A percentile compares a stretch with the other conserved stretches of the same genome.
Conservation (phyloP, 1,140 invertebrate species). For the Drosophila sulfurigaster region DNA sequence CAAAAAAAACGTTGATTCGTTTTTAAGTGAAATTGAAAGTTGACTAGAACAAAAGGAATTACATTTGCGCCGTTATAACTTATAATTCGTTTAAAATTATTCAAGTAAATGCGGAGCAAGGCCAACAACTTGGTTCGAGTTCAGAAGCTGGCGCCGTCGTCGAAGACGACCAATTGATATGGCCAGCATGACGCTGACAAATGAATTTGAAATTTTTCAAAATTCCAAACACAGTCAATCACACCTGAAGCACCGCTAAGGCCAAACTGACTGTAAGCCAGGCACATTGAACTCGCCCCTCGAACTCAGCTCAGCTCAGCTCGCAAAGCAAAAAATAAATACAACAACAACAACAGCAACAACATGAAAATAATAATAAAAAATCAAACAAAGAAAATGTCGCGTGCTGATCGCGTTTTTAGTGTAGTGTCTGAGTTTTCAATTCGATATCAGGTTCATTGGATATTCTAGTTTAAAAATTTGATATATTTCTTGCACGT, state of each 20-base stretch:
- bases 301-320: conserved; percentile 14
- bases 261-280: conserved; percentile 42
- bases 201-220: conserved; percentile 49
- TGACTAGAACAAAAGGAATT: conserved; percentile 22
- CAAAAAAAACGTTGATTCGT: not conserved
- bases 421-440: conserved; percentile 28
- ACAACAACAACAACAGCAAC: conserved; percentile 39
- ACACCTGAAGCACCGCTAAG: conserved; percentile 57
- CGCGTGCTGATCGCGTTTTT: conserved; percentile 61
- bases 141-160: conserved; percentile 24
- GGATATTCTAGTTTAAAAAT: conserved; percentile 12
- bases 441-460: conserved; percentile 5
- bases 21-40: conserved; percentile 13
- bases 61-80: not conserved
- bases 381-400: conserved; percentile 54
- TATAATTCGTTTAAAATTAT: conserved; percentile 24
- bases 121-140: conserved; percentile 62
- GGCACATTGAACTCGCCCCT: conserved; percentile 72
- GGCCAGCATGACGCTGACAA: conserved; percentile 50
- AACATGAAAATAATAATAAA: conserved; percentile 15
- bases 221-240: conserved; percentile 42
- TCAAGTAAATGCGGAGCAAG: conserved; percentile 67
- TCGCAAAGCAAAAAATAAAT: conserved; percentile 6
- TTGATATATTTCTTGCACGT: conserved; percentile 2
- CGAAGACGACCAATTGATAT: conserved; percentile 38